Base-by-base conservation (phyloP, 1,140 invertebrate species). In the Lepidurus apus region DNA sequence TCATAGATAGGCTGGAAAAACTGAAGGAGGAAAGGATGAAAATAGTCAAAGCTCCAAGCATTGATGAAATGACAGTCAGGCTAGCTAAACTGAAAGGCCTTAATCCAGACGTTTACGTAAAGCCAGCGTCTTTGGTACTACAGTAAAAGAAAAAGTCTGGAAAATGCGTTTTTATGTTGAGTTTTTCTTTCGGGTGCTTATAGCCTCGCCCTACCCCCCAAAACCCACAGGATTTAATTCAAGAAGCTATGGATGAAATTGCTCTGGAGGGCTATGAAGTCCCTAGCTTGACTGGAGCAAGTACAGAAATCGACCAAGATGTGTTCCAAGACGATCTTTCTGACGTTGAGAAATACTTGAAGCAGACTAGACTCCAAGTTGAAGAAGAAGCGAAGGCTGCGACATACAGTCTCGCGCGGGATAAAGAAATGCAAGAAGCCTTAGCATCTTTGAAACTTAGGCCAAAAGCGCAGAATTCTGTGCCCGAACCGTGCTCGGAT, bases 1-100 rank as follows among this genome's bases (percentile, higher is more conserved):
- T 91, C 65, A 84, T 86, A 9, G 87, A 89, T 77, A 84, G 90
- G 13, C 84, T 91, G 77, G 87, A 90, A 83, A 88, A 87, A 81
- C 84, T 91, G 5, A 77, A 75, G 34, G 86, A 86, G 79, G 78
- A 79, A n/a, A 26, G 65, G 85, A 87, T 65, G 82, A 82, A 77
- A 44, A 21, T 21, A 10, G 10, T 77, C 42, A 21, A 44, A 75
- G 44, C 77, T 53, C 6, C 77, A 44, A 77, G 53, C 79, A 34
- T 81, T 45, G 80, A 81, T 34, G 83, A 83, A 45, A 80, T 83
- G 34, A 82, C 78, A 24, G 74, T 47, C 42, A 73, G 83, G 21
- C 80, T 83, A 47, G 82, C 82, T 9, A 77, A 47, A 26, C 77
- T 83, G 8, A 83, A 80, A 78, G 83, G 82, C 75, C 43, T 79